Evolutionary conservation across 2,113 vertebrate species (phyloP).

Genomic region (Macquaria ambigua): DNA sequence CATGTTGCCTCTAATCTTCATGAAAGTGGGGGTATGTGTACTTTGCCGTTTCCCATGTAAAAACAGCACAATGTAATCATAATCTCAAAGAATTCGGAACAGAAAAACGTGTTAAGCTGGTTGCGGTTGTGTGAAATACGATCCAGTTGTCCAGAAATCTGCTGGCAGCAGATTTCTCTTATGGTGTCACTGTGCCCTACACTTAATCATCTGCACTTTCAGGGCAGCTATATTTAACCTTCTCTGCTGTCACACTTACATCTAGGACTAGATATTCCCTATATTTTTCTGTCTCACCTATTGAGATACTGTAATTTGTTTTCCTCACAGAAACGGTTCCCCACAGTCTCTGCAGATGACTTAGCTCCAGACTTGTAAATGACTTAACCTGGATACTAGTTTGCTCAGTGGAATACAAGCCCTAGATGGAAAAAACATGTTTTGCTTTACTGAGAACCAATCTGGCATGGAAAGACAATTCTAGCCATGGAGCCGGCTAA

Average conservation of each 20-base stretch:
- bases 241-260: conserved; percentile 9
- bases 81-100: conserved; percentile 13
- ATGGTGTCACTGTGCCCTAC: neutral
- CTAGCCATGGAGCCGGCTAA: conserved; percentile 40
- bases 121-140: conserved; percentile 4
- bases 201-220: conserved; percentile 13
- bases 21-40: neutral
- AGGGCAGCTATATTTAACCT: conserved; percentile 1
- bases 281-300: conserved; percentile 17
- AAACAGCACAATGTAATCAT: neutral
- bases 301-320: conserved; percentile 28
- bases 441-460: conserved; percentile 48
- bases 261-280: neutral
- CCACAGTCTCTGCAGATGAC: conserved; percentile 40
- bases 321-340: conserved; percentile 32
- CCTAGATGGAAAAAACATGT: conserved; percentile 57
- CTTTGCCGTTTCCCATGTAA: conserved; percentile 10
- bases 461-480: conserved; percentile 64
- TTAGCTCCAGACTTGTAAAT: conserved; percentile 42
- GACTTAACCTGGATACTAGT: conserved; percentile 59
- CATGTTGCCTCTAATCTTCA: conserved; percentile 16
- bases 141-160: conserved; percentile 12
- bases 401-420: conserved; percentile 27
- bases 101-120: conserved; percentile 36
- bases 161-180: neutral